phyloP scores from a whole-genome alignment of 2,113 vertebrate species.

The Oceanodroma tethys region DNA sequence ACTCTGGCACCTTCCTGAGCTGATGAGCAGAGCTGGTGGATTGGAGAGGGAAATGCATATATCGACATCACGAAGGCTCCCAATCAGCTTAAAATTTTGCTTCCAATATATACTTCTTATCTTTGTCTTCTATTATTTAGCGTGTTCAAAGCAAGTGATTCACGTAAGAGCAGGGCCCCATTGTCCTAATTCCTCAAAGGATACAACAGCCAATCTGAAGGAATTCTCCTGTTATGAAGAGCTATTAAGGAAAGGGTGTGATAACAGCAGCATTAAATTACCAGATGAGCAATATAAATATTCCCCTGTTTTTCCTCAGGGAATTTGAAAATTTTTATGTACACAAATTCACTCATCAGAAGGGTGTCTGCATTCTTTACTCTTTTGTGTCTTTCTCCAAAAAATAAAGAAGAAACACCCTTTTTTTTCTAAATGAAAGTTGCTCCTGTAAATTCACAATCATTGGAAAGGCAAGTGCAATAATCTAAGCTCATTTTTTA shows the following conservation, averaged over 20 bases:
- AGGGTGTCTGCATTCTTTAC: neutral
- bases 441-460: neutral
- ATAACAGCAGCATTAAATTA: neutral
- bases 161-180: accelerated
- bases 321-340: neutral
- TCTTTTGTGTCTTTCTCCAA: neutral
- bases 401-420: neutral
- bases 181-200: neutral
- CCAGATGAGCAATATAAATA: neutral
- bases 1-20: neutral
- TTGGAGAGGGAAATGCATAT: neutral
- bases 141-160: neutral
- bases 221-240: neutral
- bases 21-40: neutral
- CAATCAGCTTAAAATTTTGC: neutral
- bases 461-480: neutral
- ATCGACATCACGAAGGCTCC: neutral
- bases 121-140: neutral
- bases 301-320: neutral
- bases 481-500: neutral
- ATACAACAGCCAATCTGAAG: neutral
- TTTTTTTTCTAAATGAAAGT: neutral
- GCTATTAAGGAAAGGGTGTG: neutral
- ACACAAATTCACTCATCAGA: neutral
- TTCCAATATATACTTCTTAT: neutral